Evolutionary conservation across 2,797 vertebrate species (phyloP), one percentile per base, ranked within the genome.

Genomic region (Pangasius djambal): DNA sequence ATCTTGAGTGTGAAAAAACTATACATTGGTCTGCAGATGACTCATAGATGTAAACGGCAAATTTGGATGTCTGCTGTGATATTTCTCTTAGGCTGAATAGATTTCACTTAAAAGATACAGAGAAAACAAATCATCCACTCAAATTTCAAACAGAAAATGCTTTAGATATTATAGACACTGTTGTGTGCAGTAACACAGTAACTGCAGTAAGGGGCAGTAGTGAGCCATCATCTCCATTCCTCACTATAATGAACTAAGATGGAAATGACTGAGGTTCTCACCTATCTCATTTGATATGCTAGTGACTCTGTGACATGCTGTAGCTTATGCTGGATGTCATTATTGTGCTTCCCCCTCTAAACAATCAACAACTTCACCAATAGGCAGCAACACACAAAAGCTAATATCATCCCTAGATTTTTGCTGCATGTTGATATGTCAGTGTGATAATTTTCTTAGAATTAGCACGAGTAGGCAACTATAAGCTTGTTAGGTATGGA

Each of bases 21-120:
- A 67, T 67, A 48, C 61, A 65, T 65, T 83, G 44, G 12, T 63
- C 59, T 48, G 57, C 57, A 63, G 37, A 40, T 83, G 81, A 83
- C n/a, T 82, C 31, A 31, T 16, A 50, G 13, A 44, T 75, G 40
- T 25, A 81, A 81, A 59, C 25, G 8, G 8, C 55, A 81, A 6
- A 55, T 31, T 31, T 52, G 50, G 18, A 61, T 28, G 79, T 12
- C 55, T 61, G 55, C 79, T 40, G 55, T 37, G 34, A 82, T 57
- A 59, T 34, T 82, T 31, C 28, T 63, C 37, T 50, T 67, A 50
- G n/a, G 1, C 34, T 70, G 25, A 82, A 81, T n/a, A 5, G 6
- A 70, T 59, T n/a, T 55, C 8, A 12, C 15, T 18, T 10, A 2
- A 40, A 70, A 57, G 34, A 48, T 77, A 75, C 40, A 52, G 37